Percentiles rank a stretch among this genome's conserved stretches.
phyloP scores from a whole-genome alignment of 1,140 invertebrate species.

The Papilio polytes region DNA sequence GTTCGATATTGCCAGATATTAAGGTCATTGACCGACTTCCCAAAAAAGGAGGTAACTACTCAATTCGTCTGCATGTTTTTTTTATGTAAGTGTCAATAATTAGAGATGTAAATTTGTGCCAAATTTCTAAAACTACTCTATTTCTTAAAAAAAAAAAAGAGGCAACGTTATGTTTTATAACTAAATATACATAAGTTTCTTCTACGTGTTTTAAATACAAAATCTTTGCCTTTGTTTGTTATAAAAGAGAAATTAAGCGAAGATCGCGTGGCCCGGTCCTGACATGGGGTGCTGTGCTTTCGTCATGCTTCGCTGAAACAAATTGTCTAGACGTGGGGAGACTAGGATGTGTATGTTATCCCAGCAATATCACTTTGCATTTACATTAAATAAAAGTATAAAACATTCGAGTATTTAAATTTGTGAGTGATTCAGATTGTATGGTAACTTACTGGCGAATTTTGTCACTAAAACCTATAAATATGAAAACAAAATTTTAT shows the following conservation, averaged over 20 bases:
- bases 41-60: no score
- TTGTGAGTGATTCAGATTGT: background rate
- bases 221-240: conserved; percentile 45
- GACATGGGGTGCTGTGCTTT: conserved; percentile 67
- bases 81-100: no score
- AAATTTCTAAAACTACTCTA: no score
- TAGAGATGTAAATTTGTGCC: no score
- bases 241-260: conserved; percentile 60
- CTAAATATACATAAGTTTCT: background rate
- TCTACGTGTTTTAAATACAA: conserved; percentile 25
- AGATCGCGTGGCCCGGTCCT: conserved; percentile 70
- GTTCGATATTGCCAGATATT: no score
- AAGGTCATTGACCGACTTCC: no score
- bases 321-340: conserved; percentile 74
- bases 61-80: no score
- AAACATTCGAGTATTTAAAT: no score
- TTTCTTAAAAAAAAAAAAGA: no score
- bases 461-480: background rate
- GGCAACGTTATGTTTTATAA: background rate
- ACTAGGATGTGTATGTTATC: conserved; percentile 47
- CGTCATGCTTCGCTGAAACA: conserved; percentile 77
- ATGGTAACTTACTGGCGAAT: background rate
- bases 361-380: conserved; percentile 39
- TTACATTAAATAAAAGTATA: background rate
- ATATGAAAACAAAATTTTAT: background rate